These are phyloP conservation scores for Drosophila parvula DNA, from an alignment of 1,140 invertebrate species.

Conservation along the genomic window DNA sequence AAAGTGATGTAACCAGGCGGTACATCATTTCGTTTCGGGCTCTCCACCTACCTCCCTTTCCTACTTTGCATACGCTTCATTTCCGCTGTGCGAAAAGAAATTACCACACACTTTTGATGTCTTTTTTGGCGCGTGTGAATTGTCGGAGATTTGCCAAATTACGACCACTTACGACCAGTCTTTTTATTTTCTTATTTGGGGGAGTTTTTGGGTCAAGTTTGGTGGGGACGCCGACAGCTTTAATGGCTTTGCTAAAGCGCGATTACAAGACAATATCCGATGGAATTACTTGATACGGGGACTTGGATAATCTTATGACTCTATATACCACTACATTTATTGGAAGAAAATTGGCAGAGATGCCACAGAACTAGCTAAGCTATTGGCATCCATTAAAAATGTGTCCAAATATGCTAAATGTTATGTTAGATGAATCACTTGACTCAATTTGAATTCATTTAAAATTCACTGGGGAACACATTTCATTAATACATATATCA, in stretches of 20 bases:
- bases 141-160: conserved; percentile 24
- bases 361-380: not conserved
- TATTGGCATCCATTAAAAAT: not conserved
- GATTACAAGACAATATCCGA: not conserved
- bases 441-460: no score
- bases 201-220: conserved; percentile 52
- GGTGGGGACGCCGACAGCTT: not conserved
- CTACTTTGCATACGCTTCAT: conserved; percentile 46
- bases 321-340: not conserved
- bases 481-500: no score
- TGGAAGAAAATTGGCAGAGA: not conserved
- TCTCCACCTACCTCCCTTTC: conserved; percentile 10
- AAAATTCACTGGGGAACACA: no score
- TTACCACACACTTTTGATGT: conserved; percentile 30
- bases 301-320: not conserved
- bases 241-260: conserved; percentile 15
- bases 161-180: not conserved
- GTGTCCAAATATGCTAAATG: no score
- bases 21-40: conserved; percentile 48
- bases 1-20: conserved; percentile 64
- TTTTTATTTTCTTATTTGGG: conserved; percentile 25
- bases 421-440: no score
- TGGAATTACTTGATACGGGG: not conserved
- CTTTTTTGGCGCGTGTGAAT: conserved; percentile 64
- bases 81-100: conserved; percentile 60